Conservation (phyloP, 2,113 vertebrate genomes). For the Oxyruncus cristatus region DNA sequence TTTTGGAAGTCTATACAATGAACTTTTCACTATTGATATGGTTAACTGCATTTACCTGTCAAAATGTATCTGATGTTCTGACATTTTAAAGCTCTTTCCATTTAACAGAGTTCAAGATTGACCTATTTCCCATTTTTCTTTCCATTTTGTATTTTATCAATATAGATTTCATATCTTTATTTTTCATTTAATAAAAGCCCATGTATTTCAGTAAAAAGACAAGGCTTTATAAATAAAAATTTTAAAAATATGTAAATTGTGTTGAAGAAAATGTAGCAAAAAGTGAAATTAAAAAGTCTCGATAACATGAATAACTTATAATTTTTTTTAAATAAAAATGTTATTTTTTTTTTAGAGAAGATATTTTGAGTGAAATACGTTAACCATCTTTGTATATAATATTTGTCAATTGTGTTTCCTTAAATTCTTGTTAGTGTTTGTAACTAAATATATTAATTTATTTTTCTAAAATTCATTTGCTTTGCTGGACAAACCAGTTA, state of each 20-base stretch:
- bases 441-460: neutral
- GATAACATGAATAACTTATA: neutral
- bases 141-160: neutral
- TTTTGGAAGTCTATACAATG: neutral
- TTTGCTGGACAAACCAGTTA: neutral
- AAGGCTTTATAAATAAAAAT: neutral
- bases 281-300: neutral
- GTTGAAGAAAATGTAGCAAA: neutral
- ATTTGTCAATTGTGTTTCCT: neutral
- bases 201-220: neutral
- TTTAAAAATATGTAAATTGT: neutral
- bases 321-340: neutral
- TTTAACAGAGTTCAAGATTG: neutral
- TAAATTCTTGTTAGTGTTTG: neutral
- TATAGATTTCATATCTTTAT: neutral
- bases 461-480: neutral
- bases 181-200: neutral
- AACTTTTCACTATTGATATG: constrained; percentile 6
- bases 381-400: neutral
- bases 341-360: neutral
- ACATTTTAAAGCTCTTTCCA: neutral
- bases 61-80: neutral
- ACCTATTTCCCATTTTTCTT: neutral
- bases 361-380: neutral
- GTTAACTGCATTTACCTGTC: neutral